Conservation (phyloP, 2,888 invertebrate species). For the Parascotia fuliginaria region DNA sequence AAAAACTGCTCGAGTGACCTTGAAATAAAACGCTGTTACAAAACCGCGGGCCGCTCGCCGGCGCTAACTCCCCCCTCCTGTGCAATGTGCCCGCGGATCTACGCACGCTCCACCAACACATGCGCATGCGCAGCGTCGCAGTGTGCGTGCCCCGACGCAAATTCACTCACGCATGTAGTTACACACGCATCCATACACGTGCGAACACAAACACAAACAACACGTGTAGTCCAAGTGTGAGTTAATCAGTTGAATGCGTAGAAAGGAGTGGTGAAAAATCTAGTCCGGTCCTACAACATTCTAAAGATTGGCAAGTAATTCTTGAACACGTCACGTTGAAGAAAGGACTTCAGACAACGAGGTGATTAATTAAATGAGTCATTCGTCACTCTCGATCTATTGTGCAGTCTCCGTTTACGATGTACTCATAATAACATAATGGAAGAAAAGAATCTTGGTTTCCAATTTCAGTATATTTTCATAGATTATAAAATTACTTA, state of each 20-base stretch:
- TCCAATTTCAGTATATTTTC: slow-evolving; percentile 19
- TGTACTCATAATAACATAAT: slow-evolving; percentile 37
- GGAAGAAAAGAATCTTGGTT: slow-evolving; percentile 48
- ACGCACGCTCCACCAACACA: slow-evolving; percentile 70
- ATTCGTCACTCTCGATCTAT: slow-evolving; percentile 45
- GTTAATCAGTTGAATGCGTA: slow-evolving; percentile 53
- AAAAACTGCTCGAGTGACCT: slow-evolving; percentile 85
- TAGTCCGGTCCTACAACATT: slow-evolving; percentile 58
- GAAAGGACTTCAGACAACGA: slow-evolving; percentile 28
- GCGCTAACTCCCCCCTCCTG: slow-evolving; percentile 68
- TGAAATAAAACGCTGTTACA: slow-evolving; percentile 85
- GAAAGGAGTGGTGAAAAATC: slow-evolving; percentile 79
- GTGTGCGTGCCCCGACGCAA: slow-evolving; percentile 57
- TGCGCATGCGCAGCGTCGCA: slow-evolving; percentile 46
- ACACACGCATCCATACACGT: slow-evolving; percentile 48
- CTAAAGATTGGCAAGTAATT: slow-evolving; percentile 41
- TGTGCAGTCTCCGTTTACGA: slow-evolving; percentile 39
- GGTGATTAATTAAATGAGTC: slow-evolving; percentile 51
- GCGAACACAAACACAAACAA: slow-evolving; percentile 50
- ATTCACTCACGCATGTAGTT: slow-evolving; percentile 47
- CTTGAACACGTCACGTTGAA: slow-evolving; percentile 32
- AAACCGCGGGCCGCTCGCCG: slow-evolving; percentile 81
- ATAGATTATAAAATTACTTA: slow-evolving; percentile 38
- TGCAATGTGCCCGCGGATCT: slow-evolving; percentile 63
- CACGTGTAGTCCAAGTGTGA: slow-evolving; percentile 41